Percentiles rank a stretch among this genome's conserved stretches.
Conservation (phyloP, 2,113 vertebrate genomes). For the Dicaeum eximium region DNA sequence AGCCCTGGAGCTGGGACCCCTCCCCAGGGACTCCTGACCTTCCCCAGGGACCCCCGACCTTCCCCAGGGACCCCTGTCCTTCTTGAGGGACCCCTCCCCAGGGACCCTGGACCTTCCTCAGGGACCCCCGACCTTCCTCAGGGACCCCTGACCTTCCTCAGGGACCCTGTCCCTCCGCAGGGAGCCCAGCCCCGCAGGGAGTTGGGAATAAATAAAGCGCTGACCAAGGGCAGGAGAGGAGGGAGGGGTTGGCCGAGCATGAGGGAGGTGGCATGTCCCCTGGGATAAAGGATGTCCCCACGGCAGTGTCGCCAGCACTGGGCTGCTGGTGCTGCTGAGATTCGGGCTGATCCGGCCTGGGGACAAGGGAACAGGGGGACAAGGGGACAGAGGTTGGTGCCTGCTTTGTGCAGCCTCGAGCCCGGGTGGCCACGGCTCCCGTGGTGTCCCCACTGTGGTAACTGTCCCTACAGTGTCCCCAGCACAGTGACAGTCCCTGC, state of each 20-base stretch:
- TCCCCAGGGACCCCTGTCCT: too few relatives aligned
- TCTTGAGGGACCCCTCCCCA: neutral
- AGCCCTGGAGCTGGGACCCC: neutral
- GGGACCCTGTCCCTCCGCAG: neutral
- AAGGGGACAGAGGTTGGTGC: too few relatives aligned
- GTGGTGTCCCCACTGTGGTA: neutral
- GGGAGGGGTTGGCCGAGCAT: neutral
- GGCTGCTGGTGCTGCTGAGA: neutral
- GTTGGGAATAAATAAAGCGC: conserved; percentile 44
- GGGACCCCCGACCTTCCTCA: neutral
- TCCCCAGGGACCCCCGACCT: neutral
- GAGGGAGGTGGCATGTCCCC: neutral
- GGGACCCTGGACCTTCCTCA: too few relatives aligned
- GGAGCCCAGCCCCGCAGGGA: neutral
- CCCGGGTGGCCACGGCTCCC: accelerated
- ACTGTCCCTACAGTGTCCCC: neutral
- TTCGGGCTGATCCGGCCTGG: neutral
- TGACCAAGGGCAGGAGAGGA: neutral
- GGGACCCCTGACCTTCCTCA: neutral
- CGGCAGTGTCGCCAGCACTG: neutral
- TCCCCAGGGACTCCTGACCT: too few relatives aligned
- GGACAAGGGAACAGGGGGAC: too few relatives aligned
- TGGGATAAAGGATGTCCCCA: neutral
- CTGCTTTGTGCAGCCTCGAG: accelerated
- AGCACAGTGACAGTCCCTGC: accelerated